These are phyloP conservation scores for Phalacrocorax carbo DNA, from an alignment of 2,113 vertebrate genomes.

Conservation along the genomic window DNA sequence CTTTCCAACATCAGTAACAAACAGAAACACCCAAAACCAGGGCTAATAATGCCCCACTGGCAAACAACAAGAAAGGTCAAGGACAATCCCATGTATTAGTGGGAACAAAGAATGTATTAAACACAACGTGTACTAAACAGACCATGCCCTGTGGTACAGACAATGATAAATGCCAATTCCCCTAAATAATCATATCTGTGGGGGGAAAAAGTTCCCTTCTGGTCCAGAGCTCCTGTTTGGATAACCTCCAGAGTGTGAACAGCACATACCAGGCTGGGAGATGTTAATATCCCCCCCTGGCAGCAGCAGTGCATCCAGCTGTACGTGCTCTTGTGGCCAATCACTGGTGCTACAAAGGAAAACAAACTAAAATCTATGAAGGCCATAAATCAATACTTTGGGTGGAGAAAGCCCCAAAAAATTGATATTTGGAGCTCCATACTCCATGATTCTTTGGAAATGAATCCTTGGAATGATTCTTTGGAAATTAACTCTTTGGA, in stretches of 20 bases:
- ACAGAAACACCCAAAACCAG: neutral
- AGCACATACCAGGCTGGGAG: neutral
- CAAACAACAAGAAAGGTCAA: neutral
- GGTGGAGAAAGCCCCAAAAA: neutral
- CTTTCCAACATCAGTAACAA: neutral
- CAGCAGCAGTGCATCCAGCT: neutral
- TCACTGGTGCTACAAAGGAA: neutral
- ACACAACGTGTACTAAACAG: neutral
- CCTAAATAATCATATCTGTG: neutral
- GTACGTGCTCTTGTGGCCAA: neutral
- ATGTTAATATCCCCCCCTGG: neutral
- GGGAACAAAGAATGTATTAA: neutral
- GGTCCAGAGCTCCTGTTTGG: neutral
- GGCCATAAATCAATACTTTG: neutral
- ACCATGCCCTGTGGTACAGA: neutral
- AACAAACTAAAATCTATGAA: neutral
- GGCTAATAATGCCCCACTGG: neutral
- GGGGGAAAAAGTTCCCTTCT: neutral
- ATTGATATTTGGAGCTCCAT: neutral
- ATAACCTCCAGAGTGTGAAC: neutral
- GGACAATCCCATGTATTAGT: neutral
- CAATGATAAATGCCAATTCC: neutral
- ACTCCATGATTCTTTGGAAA: neutral
- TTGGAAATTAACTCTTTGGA: neutral
- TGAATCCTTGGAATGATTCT: neutral